A percentile compares a stretch with the other conserved stretches of the same genome.
Conservation (phyloP, 2,888 invertebrate genomes). For the Sabellastarte sp. region DNA sequence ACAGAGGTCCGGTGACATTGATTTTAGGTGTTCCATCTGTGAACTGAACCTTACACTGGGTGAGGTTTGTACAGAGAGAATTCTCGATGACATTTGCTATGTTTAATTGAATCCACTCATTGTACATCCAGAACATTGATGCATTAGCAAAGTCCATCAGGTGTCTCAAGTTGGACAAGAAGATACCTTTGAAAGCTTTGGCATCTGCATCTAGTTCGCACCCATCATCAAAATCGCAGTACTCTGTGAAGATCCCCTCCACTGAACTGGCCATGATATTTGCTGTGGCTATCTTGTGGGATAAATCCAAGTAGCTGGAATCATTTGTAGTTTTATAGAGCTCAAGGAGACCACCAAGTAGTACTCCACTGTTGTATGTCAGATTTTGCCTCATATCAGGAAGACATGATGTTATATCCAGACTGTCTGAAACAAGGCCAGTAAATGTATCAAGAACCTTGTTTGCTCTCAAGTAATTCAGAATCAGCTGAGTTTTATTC, state of each 20-base stretch:
- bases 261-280: neutral
- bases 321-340: neutral
- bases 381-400: neutral
- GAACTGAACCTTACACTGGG: neutral
- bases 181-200: constrained; percentile 1
- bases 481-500: neutral
- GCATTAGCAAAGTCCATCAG: neutral
- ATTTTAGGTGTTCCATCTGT: neutral
- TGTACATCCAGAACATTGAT: neutral
- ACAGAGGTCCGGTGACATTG: neutral
- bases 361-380: constrained; percentile 4
- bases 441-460: neutral
- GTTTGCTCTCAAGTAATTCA: neutral
- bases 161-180: neutral
- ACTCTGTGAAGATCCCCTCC: neutral
- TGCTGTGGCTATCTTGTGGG: neutral
- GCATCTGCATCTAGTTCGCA: neutral
- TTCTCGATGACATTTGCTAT: neutral
- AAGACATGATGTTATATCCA: neutral
- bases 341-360: neutral
- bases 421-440: neutral
- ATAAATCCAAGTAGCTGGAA: neutral
- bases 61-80: neutral
- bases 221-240: neutral
- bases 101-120: neutral